phyloP scores from a whole-genome alignment of 92 coral and sea anemone genomes.

The Epizoanthus rinbou region DNA sequence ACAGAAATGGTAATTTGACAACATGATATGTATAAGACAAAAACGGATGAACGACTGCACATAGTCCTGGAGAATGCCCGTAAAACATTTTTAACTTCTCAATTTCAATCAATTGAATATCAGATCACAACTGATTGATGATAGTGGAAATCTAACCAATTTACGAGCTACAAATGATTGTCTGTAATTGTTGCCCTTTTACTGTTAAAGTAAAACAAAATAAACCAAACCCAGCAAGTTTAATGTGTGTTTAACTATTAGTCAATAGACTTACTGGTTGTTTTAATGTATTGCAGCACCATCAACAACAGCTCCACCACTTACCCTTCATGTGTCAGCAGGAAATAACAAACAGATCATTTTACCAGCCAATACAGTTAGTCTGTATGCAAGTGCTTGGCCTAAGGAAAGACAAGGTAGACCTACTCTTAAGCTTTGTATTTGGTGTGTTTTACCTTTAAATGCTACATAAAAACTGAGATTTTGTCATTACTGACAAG shows the following conservation, averaged over 20 bases:
- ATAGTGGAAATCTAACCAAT: too few species aligned
- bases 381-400: constrained; percentile 97
- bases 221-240: background rate
- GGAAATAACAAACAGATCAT: constrained; percentile 81
- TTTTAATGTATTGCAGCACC: background rate
- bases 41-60: too few species aligned
- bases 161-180: too few species aligned
- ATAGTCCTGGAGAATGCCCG: too few species aligned
- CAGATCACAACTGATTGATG: too few species aligned
- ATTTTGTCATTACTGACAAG: background rate
- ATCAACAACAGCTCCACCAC: constrained; percentile 57
- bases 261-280: background rate
- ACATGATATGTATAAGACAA: too few species aligned
- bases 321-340: constrained; percentile 91
- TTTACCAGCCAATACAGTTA: constrained; percentile 81
- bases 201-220: too few species aligned
- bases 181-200: too few species aligned
- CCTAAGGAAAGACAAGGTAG: constrained; percentile 82
- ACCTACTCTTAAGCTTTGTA: background rate
- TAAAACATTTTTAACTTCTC: too few species aligned
- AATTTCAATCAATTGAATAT: too few species aligned
- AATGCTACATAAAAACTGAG: background rate
- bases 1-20: too few species aligned
- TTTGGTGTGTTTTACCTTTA: background rate
- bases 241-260: background rate